Base-by-base conservation (phyloP, 2,113 vertebrate species). In the Varanus komodoensis region DNA sequence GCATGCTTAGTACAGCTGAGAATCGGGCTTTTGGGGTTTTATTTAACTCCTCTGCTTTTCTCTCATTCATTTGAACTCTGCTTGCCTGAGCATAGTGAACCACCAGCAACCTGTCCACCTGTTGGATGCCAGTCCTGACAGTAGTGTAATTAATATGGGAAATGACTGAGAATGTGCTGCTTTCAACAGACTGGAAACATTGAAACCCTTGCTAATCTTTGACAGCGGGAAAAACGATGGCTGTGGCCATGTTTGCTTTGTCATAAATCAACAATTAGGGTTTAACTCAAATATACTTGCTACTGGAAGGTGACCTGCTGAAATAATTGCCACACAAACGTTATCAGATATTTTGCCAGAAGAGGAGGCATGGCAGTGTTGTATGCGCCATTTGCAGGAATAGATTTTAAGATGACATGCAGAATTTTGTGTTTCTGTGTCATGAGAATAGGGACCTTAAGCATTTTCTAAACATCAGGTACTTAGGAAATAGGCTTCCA, bases 391-490 rank as follows among this genome's bases (percentile, higher is more conserved):
- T 90, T 91, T 92, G 11, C 38, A 67, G 74, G 87, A 78, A 77
- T 0, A 0, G 0, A 29, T 71, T 54, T n/a, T 48, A 11, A 34
- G 3, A 0, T 64, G 15, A 68, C 89, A 86, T 88, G 71, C 91
- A 6, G 21, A 27, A 88, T 71, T 84, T 27, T 84, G 68, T 87
- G 14, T 84, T 91, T 54, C 52, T 92, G 74, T 54, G 69, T 19
- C 3, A 86, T 88, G 19, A 6, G 17, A 82, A 69, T 57, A 32
- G 27, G 50, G 29, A 79, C 69, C 19, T 91, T 38, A 92, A 92
- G 74, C 6, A 48, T 85, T 25, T 64, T 48, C 74, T 19, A 17
- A 90, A 32, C 80, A 77, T 80, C 82, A 38, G 64, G 0, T 6
- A 54, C 17, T 34, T 6, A 0, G 87, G 44, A 86, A 90, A 83